Evolutionary conservation across 2,797 vertebrate species (phyloP), one percentile per base, ranked within the genome.

Genomic region (Melanotaenia nigrans): DNA sequence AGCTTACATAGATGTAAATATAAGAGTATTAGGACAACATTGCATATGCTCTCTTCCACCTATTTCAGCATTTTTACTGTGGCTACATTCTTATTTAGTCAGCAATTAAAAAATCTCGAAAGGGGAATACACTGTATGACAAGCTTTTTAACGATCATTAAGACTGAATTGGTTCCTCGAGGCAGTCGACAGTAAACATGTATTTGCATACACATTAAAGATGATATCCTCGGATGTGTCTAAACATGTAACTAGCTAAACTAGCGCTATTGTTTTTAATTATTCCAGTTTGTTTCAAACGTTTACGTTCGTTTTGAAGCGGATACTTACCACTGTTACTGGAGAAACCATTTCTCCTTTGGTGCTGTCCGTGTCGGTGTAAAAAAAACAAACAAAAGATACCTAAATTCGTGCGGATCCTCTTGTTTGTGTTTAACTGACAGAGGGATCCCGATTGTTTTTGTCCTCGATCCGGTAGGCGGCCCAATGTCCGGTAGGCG

Each of bases 271-370:
- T 61, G 38, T 36, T 47, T 47, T 51, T 51, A 30, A 33, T 35
- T 55, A 22, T 58, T 62, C 25, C 36, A n/a, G 56, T 61, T n/a
- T 58, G 45, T 47, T 58, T 51, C 6, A 65, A 73, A 56, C 1
- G 35, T 28, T 28, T 28, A 28, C 25, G 25, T 28, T 38, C 5
- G 20, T 20, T 55, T 55, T 5, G 12, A 66, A 47, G 32, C 49
- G 18, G 40, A 36, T 66, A 92, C 95, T 93, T 78, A 95, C 95
- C 90, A 95, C 95, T 35, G 94, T 94, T 12, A 93, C 94, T 49
- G 94, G 95, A 60, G 95, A 95, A 74, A 95, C 95, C 95, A 95
- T 95, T 33, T 92, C 82, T 75, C 78, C 68, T 62, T 67, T 63
- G 54, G 57, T 22, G 57, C 10, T 28, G 65, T 55, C 40, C n/a